Conservation (phyloP, 2,888 invertebrate genomes). For the Eupithecia abbreviata region DNA sequence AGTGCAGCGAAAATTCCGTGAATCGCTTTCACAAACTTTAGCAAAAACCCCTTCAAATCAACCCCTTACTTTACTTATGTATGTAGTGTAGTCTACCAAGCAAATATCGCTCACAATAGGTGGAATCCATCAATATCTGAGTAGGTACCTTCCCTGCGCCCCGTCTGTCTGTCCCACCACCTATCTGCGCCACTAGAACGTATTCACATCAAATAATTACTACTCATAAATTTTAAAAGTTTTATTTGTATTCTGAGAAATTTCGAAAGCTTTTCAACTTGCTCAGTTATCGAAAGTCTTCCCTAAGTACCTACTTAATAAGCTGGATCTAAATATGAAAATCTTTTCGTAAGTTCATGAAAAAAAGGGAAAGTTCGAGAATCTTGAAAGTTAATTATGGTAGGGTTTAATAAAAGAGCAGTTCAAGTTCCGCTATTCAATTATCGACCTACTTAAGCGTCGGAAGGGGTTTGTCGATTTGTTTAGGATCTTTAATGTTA, state of each 20-base stretch:
- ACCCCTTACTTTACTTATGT: conserved; percentile 10
- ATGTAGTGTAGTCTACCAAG: conserved; percentile 19
- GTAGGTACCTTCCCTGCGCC: conserved; percentile 15
- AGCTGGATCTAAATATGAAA: conserved; percentile 6
- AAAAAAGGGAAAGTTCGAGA: conserved; percentile 12
- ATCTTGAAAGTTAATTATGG: conserved; percentile 17
- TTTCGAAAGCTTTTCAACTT: not conserved
- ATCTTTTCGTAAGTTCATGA: conserved; percentile 5
- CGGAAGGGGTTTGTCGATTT: conserved; percentile 64
- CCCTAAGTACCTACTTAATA: conserved; percentile 7
- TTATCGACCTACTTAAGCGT: conserved; percentile 33
- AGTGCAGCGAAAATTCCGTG: not conserved
- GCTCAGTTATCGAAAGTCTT: not conserved
- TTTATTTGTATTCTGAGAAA: conserved; percentile 9
- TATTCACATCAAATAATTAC: conserved; percentile 13
- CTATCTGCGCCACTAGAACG: conserved; percentile 23
- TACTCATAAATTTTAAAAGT: conserved; percentile 8
- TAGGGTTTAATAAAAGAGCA: conserved; percentile 19
- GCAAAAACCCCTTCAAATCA: conserved; percentile 16
- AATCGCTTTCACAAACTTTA: conserved; percentile 7
- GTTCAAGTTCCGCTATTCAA: conserved; percentile 26
- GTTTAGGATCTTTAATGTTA: conserved; percentile 61
- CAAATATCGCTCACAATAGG: conserved; percentile 33
- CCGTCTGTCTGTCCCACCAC: conserved; percentile 17
- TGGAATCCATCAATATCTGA: conserved; percentile 33